These are phyloP conservation scores for Peromyscus nudipes DNA, from an alignment of 2,797 vertebrate genomes.

Conservation along the genomic window DNA sequence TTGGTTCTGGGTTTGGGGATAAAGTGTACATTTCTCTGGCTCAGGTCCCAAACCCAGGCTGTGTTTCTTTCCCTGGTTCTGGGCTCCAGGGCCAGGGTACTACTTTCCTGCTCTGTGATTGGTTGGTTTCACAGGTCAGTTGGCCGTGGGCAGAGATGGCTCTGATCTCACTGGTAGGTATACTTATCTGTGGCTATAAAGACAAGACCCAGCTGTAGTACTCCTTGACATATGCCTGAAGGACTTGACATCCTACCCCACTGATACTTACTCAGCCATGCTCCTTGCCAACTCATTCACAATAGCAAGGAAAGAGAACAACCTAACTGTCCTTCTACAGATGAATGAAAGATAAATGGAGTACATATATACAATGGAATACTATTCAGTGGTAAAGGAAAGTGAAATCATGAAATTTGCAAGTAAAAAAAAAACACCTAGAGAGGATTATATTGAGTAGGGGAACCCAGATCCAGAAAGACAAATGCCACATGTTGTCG, in stretches of 20 bases:
- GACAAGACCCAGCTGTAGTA: not conserved
- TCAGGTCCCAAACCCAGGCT: too few relatives aligned
- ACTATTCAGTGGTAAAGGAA: not conserved
- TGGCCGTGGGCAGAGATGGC: too few relatives aligned
- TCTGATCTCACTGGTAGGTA: too few relatives aligned
- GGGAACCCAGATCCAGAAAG: not conserved
- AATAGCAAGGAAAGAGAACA: not conserved
- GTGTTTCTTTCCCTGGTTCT: too few relatives aligned
- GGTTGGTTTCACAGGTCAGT: too few relatives aligned
- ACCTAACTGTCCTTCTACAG: not conserved
- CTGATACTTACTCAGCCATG: too few relatives aligned
- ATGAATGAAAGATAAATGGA: not conserved
- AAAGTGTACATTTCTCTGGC: too few relatives aligned
- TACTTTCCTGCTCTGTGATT: too few relatives aligned
- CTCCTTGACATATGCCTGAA: not conserved
- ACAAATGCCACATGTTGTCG: not conserved
- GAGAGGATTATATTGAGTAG: not conserved
- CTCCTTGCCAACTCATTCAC: not conserved
- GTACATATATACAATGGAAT: not conserved
- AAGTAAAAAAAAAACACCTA: not conserved
- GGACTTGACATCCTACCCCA: not conserved
- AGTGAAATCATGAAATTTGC: not conserved
- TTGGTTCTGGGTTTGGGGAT: too few relatives aligned
- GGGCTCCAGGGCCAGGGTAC: too few relatives aligned
- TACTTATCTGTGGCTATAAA: not conserved